Evolutionary conservation across 2,888 invertebrate genomes (phyloP), one percentile per base, ranked within the genome.

Genomic region (Drosophila melanosoma): DNA sequence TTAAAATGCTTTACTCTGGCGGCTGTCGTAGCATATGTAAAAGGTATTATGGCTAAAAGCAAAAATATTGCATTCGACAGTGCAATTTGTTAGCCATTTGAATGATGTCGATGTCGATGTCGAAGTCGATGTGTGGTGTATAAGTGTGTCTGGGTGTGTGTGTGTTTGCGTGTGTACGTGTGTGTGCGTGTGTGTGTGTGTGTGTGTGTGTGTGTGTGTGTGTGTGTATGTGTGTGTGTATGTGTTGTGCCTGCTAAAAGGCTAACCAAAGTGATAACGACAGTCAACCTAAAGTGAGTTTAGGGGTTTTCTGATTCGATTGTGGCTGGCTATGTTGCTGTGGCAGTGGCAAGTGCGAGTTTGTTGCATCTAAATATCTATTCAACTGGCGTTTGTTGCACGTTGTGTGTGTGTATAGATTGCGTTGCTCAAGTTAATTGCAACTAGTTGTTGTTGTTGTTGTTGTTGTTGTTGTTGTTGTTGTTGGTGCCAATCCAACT

Each of bases 51-150:
- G 78, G 87, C 89, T 86, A 87, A 90, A 89, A 87, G 87, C 82
- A 85, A 87, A 90, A 89, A 89, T 89, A 89, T 89, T 89, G 88
- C 89, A 87, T 83, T 90, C 88, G 90, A 89, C 89, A 89, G 88
- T 89, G 90, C 90, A 90, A 89, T 89, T 89, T 90, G 88, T 89
- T 89, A 89, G 88, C 81, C 81, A 79, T 85, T 85, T 85, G 89
- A 89, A 85, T 89, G 87, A 89, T 85, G 85, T 84, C 79, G 77
- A 86, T 66, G 70, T 29, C 69, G 79, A 26, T 59, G 33, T 62
- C 69, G 79, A 26, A 56, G 36, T 65, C 69, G 79, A 26, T 59
- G 36, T 65, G 53, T 42, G 49, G 17, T 26, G 40, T 26, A 2
- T 2, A 26, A 40, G n/a, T 54, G 59, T 52, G 40, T 57, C 29